phyloP scores from a whole-genome alignment of 2,113 vertebrate genomes.

The Taxidea taxus region DNA sequence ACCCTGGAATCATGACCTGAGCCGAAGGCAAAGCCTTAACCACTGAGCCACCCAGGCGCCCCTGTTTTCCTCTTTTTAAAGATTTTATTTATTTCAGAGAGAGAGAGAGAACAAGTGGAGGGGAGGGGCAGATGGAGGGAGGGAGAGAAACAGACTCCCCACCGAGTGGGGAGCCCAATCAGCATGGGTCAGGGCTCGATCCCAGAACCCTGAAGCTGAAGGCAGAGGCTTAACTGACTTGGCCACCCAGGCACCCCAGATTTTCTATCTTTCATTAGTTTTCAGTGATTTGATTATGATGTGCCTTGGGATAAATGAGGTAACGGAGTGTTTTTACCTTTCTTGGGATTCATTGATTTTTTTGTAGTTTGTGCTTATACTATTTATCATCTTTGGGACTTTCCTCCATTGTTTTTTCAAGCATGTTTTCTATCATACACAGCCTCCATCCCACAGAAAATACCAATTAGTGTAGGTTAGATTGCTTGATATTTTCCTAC shows the following conservation, averaged over 20 bases:
- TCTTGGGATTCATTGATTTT: not conserved
- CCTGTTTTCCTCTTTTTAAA: not conserved
- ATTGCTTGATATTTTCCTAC: not conserved
- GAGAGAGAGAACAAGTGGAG: not conserved
- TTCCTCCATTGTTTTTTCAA: not conserved
- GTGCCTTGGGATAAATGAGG: not conserved
- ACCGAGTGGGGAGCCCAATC: not conserved
- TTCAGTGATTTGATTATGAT: not conserved
- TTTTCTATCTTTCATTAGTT: not conserved
- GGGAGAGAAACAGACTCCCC: not conserved
- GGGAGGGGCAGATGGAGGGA: not conserved
- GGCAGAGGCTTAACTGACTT: not conserved
- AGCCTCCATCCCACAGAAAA: no score
- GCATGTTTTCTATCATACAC: not conserved
- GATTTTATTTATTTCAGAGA: not conserved
- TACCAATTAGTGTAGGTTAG: not conserved
- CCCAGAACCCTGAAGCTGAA: not conserved
- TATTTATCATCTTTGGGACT: not conserved
- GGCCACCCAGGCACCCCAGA: not conserved
- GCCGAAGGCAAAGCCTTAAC: no score
- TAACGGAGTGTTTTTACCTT: not conserved
- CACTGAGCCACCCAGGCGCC: no score
- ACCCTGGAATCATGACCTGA: no score
- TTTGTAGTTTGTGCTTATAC: not conserved
- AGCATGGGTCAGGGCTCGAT: no score